These are phyloP conservation scores for Notocelia uddmanniana DNA, from an alignment of 2,888 invertebrate species.

Conservation along the genomic window DNA sequence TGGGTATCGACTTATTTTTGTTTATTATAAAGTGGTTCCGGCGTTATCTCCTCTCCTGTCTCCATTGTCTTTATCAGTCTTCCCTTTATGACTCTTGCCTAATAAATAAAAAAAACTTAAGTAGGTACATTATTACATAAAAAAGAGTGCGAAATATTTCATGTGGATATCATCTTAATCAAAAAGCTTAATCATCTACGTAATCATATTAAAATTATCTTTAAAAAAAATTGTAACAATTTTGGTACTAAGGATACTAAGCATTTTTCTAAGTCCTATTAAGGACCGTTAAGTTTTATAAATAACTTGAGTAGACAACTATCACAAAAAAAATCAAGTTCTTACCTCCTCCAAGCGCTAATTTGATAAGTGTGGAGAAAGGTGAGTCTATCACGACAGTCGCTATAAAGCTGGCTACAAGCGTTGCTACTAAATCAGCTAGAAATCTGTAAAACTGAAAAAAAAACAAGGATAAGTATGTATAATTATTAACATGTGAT, in stretches of 20 bases:
- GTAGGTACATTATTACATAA: too few relatives aligned
- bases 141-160: too few relatives aligned
- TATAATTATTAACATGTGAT: neutral
- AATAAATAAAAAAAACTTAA: too few relatives aligned
- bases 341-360: constrained; percentile 58
- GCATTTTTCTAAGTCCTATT: too few relatives aligned
- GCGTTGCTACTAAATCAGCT: constrained; percentile 58
- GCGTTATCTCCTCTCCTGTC: neutral
- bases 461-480: constrained; percentile 16
- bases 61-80: neutral
- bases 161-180: too few relatives aligned
- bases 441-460: constrained; percentile 66
- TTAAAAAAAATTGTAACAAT: too few relatives aligned
- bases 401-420: constrained; percentile 59
- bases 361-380: constrained; percentile 65
- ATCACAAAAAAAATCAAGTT: neutral
- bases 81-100: neutral
- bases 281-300: too few relatives aligned
- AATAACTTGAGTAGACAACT: neutral
- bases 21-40: neutral
- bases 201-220: too few relatives aligned
- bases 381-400: constrained; percentile 69
- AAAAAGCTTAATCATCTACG: too few relatives aligned
- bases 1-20: too few relatives aligned
- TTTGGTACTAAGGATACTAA: too few relatives aligned